Evolutionary conservation across 1,140 invertebrate species (phyloP), one percentile per base, ranked within the genome.

Genomic region (Eufriesea mexicana): DNA sequence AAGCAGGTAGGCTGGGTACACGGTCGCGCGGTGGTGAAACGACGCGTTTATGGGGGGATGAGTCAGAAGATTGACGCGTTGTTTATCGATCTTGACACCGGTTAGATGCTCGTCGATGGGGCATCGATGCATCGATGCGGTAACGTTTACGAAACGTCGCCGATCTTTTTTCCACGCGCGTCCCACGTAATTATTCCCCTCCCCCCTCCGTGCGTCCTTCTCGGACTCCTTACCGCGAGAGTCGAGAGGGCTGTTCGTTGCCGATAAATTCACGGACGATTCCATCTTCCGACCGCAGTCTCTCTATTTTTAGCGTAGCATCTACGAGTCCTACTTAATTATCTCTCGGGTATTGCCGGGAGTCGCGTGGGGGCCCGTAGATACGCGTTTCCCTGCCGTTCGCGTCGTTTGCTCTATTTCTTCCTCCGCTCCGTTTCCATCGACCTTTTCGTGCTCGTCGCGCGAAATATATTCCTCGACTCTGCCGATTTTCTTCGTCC

Each of bases 11-110:
- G 12, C 35, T 9, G 35, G 42, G 35, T 35, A 35, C 35, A 35
- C 35, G 35, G 35, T 35, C 51, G 64, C 67, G 72, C 59, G 74
- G 83, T 72, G 83, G 82, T 66, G 72, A 86, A 88, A 59, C 78
- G 86, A 61, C 75, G 83, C 73, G 86, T 85, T 88, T 76, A 88
- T 76, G 23, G 84, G 74, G 83, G 84, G 84, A 89, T 88, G 87
- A 89, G 77, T 89, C 87, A 80, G 84, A 89, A 89, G 88, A 89
- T 89, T 78, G 88, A 89, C 88, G 88, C 81, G 86, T 89, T 89
- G 87, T 88, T 86, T 89, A 89, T 89, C 86, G 88, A 89, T 89
- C 87, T 84, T 77, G 72, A 84, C 77, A 77, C 51, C 35, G 45
- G 74, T 55, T 84, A 54, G 67, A 87, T 64, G 73, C 68, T 73